Evolutionary conservation across 2,888 invertebrate species (phyloP), one percentile per base, ranked within the genome.

Genomic region (Netelia melanura): DNA sequence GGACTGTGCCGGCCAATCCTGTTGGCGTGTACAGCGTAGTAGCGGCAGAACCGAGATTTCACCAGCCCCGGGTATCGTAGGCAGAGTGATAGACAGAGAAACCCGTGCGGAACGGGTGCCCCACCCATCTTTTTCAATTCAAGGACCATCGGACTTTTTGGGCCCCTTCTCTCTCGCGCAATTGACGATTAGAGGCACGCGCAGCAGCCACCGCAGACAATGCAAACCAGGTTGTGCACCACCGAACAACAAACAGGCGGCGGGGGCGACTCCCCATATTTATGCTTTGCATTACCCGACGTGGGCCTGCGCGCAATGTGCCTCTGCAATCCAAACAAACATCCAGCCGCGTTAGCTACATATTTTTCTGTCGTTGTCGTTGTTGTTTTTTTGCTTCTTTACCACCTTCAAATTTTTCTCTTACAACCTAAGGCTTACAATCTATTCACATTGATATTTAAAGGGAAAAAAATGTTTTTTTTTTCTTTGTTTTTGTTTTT

Each of bases 201-300:
- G 93, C 93, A 93, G 93, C 93, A 92, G 93, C 93, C 93, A 93
- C 93, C 93, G 93, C 93, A 93, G 93, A 94, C 93, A 94, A 93
- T 93, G 93, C 93, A 94, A 93, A 93, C 92, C 91, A 92, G 88
- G 58, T 80, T 70, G 92, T 92, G 91, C 91, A 91, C 91, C 93
- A 91, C 92, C 92, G 90, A 92, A 92, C 88, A 90, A 91, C 72
- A 80, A 74, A 58, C 65, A 89, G 92, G 91, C 93, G 92, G 92
- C 92, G 91, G 91, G 91, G 92, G 80, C 80, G 92, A 91, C 92
- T 91, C 90, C 91, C 91, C 90, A 89, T 88, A 90, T 91, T 68
- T 86, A 74, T 90, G 92, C 92, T 93, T 93, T 94, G 93, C 93
- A 94, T 93, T 94, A 93, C 93, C 93, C 93, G 92, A 92, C 93